Evolutionary conservation across 2,113 vertebrate genomes (phyloP).

Genomic region (Lynx canadensis): DNA sequence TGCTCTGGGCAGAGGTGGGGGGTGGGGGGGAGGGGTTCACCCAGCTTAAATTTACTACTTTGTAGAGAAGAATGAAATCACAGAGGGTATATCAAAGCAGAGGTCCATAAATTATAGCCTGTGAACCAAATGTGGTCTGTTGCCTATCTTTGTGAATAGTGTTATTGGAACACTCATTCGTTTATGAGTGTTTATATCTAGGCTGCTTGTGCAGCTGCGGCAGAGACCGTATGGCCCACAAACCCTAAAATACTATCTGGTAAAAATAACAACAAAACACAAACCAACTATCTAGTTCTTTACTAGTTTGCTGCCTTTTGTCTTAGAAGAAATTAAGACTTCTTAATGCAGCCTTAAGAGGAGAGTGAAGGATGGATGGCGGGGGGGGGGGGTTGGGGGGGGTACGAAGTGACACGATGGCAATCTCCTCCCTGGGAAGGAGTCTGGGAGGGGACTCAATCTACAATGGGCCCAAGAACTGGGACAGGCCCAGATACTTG

Average conservation of each 20-base stretch:
- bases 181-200: background rate
- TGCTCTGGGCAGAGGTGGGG: background rate
- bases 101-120: background rate
- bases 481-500: background rate
- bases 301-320: background rate
- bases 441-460: background rate
- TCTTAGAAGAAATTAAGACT: background rate
- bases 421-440: background rate
- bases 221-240: background rate
- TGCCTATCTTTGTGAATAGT: background rate
- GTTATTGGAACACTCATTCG: background rate
- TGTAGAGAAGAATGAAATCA: background rate
- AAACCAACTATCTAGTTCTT: background rate
- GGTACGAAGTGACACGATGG: background rate
- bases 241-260: background rate
- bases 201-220: background rate
- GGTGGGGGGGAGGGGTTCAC: background rate
- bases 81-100: background rate
- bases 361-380: slow-evolving; percentile 16
- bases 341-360: background rate
- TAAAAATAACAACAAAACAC: too few species aligned
- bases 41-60: background rate
- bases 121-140: background rate
- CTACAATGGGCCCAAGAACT: background rate
- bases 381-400: rapidly evolving